Evolutionary conservation across 2,113 vertebrate species (phyloP), one percentile per base, ranked within the genome.

Genomic region (cat (Felis catus)): DNA sequence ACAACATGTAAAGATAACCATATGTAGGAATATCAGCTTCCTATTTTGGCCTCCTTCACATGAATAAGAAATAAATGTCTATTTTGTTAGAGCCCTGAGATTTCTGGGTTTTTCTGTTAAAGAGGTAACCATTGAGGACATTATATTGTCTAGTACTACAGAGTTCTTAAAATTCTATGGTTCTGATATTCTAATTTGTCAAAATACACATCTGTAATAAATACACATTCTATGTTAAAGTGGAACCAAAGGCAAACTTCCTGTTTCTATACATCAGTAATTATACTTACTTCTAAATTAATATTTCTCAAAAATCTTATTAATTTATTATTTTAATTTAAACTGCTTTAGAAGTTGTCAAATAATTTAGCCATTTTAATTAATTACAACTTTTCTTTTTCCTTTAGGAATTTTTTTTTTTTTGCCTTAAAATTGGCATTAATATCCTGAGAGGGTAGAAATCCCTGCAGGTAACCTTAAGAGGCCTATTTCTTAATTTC

Each of bases 241-340:
- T 73, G 39, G 41, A 29, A 27, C 1, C 66, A 91, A 93, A 97
- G 23, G 25, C 51, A 96, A 63, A 45, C 48, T 91, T 97, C 92
- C 7, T 91, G 21, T 19, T 97, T 96, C 31, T 84, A 31, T 19
- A 82, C 3, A 89, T 94, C 4, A 91, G 51, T 96, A 10, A 94
- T 97, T 95, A 80, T 36, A 65, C 61, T 97, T 65, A 65, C 21
- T 65, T 95, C 8, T 71, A 87, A 93, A 21, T 41, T 70, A 92
- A 93, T 96, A 89, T 55, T 84, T 76, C 78, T 93, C 3, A 82
- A 87, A 93, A 97, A 92, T 91, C 11, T 33, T 85, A 14, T 48
- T 81, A 98, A 96, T 93, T 91, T 97, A 68, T 90, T 31, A 39
- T 95, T 98, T 74, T 91, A 97, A 95, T 93, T 97, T 61, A 97